Evolutionary conservation across 1,140 invertebrate genomes (phyloP), one percentile per base, ranked within the genome.

Genomic region (Popillia japonica): DNA sequence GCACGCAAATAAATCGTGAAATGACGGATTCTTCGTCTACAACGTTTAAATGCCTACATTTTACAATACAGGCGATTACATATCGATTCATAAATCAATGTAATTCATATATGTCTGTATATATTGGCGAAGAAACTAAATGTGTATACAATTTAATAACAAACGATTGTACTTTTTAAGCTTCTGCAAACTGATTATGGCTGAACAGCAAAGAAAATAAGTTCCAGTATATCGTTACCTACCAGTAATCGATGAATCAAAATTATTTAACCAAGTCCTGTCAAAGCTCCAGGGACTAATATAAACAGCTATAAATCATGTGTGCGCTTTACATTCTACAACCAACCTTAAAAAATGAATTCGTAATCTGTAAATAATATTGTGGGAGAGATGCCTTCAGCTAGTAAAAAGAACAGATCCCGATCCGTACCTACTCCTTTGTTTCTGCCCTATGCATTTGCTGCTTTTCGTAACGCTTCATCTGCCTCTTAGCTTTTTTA

Each of bases 271-370:
- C 61, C 11, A 68, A 68, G 10, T 68, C 48, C 17, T 55, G 48
- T 55, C 61, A 68, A 68, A 27, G 20, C 61, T 68, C 27, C 61
- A 68, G 61, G 61, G 61, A 11, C 61, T 14, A 68, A 27, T 27
- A 34, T 68, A 68, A 68, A 68, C 61, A 68, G 27, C 61, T 34
- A 68, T 68, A 68, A 68, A 68, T 68, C 61, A 11, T 68, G 20
- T 68, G 61, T 68, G 22, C 61, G 61, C 61, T 68, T 68, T 27
- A 34, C 61, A 68, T 68, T 68, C 61, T 22, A 34, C 20, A 68
- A 34, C 22, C 27, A 68, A 68, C 61, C 20, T 68, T 34, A 34
- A 68, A 68, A 68, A 68, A 68, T 27, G 27, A 68, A 68, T 27
- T 68, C 61, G 61, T 68, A 27, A 68, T 68, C 61, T 68, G 61